Conservation (phyloP, 1,140 invertebrate species). For the Arion vulgaris region DNA sequence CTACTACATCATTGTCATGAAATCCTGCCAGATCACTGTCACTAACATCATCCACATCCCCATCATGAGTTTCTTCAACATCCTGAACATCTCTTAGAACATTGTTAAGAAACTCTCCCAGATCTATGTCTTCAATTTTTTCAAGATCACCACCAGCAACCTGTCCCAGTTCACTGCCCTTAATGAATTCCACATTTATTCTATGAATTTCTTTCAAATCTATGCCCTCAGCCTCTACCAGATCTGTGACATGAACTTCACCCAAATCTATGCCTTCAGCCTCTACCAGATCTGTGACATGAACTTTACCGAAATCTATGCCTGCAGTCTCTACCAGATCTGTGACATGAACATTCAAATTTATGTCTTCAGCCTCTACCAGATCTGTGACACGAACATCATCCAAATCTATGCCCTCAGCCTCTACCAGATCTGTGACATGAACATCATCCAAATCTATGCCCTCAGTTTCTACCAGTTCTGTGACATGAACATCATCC, state of each 20-base stretch:
- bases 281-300: background rate
- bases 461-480: background rate
- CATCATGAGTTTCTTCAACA: background rate
- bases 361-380: no score
- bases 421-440: background rate
- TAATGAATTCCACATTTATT: background rate
- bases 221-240: background rate
- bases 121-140: background rate
- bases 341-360: background rate
- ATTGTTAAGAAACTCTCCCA: background rate
- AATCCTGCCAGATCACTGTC: no score
- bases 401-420: background rate
- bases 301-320: background rate
- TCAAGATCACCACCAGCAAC: background rate
- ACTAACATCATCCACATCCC: background rate
- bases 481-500: background rate
- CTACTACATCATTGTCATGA: no score
- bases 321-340: background rate
- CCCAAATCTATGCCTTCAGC: background rate
- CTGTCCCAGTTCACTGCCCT: background rate
- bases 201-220: background rate
- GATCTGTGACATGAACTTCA: background rate
- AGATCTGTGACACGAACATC: constrained; percentile 1
- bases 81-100: background rate
- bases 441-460: background rate